Evolutionary conservation across 2,888 invertebrate species (phyloP), one percentile per base, ranked within the genome.

Genomic region (Linyphia triangularis): DNA sequence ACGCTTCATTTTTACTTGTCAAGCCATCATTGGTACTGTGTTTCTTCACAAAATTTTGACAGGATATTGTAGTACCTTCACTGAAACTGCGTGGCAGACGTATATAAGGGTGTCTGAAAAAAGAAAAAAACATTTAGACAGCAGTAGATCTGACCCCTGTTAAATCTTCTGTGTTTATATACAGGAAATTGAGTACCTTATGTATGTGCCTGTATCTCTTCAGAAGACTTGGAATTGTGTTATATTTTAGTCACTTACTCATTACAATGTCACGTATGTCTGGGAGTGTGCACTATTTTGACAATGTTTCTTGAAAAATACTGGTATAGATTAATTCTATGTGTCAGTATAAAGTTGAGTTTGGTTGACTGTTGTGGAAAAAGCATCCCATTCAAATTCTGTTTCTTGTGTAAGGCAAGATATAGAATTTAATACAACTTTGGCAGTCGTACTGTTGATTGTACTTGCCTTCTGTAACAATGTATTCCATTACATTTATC

Each of bases 1-100:
- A 67, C 81, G 81, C 86, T 88, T 81, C 73, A 67, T 88, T 88
- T 88, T 81, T 75, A 81, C 73, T 81, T 79, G 61, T 78, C 70
- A 72, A 79, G n/a, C 59, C 57, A 70, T 81, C 73, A 73, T 81
- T 73, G 79, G 75, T 88, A 81, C 79, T 72, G 43, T 88, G 75
- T 81, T 78, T 77, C 72, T 72, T 86, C 72, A 85, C 72, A 19
- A 73, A 72, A 73, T 79, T 73, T 77, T 79, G 37, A 81, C 19
- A 51, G 51, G 37, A 79, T 51, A 51, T 57, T 75, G 59, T 73
- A 88, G 86, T 81, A 88, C 81, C 69, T 73, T 82, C 86, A 88
- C 86, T 61, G 28, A 59, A 82, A 59, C 72, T 72, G 59, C 24
- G 4, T 37, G 28, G 43, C 24, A 70, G 33, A 61, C 24, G 9